Percentiles rank a stretch among this genome's conserved stretches.
These are phyloP conservation scores for Meles meles DNA, from an alignment of 2,113 vertebrate genomes.

Conservation along the genomic window DNA sequence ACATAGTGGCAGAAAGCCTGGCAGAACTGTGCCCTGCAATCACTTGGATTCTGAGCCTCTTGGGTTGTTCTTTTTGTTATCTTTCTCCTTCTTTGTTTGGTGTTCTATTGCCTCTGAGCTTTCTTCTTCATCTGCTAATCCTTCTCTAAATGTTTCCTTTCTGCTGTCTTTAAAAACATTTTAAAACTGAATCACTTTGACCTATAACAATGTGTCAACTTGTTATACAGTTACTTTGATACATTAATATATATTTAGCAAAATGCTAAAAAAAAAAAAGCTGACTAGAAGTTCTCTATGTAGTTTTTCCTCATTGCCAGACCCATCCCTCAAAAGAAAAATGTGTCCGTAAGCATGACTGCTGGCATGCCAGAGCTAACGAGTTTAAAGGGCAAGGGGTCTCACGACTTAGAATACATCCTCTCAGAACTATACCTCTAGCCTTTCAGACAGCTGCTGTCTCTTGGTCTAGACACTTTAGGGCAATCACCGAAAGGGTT, in stretches of 20 bases:
- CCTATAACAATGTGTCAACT: not conserved
- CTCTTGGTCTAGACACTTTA: not conserved
- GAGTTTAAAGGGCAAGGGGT: not conserved
- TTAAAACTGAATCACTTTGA: not conserved
- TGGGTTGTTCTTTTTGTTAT: not conserved
- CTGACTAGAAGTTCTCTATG: not conserved
- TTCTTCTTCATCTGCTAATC: not conserved
- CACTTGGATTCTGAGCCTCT: not conserved
- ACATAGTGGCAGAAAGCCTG: not conserved
- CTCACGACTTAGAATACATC: not conserved
- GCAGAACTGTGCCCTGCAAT: not conserved
- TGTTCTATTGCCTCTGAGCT: not conserved
- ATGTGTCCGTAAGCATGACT: not conserved
- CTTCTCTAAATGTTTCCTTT: constrained; percentile 20
- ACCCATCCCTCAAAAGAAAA: not conserved
- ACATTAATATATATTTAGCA: not conserved
- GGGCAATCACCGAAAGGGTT: not conserved
- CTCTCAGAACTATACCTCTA: not conserved
- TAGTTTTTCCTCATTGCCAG: not conserved
- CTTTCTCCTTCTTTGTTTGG: not conserved
- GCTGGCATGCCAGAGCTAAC: not conserved
- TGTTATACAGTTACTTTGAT: not conserved
- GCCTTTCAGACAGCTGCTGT: not conserved
- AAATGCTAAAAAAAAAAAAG: not conserved
- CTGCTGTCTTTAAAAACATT: not conserved